phyloP scores from a whole-genome alignment of 2,797 vertebrate species.

The Gobio occitaniae region DNA sequence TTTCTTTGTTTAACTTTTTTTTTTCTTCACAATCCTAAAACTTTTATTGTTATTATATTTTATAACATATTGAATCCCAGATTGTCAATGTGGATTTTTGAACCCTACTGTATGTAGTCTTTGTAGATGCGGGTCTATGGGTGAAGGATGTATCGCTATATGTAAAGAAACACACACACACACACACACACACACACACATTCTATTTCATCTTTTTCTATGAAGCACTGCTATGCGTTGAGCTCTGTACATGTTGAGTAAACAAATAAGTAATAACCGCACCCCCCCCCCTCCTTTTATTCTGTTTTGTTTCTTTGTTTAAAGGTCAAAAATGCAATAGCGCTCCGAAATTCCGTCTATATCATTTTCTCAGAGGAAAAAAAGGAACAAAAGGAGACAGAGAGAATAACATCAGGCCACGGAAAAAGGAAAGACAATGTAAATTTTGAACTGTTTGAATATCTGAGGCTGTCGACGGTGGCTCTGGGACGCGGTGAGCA shows the following conservation, averaged over 20 bases:
- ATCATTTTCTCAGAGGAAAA: conserved; percentile 13
- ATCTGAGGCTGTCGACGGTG: not conserved
- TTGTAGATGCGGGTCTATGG: conserved; percentile 2
- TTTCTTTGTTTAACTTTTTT: not conserved
- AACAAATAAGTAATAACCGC: conserved; percentile 42
- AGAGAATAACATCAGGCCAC: conserved; percentile 10
- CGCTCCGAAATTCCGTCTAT: not conserved
- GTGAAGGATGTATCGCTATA: conserved; percentile 14
- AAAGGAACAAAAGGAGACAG: not conserved
- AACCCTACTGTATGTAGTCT: not conserved
- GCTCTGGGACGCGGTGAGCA: conserved; percentile 13
- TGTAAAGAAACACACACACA: conserved; percentile 31
- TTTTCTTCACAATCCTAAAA: not conserved
- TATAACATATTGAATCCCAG: not conserved
- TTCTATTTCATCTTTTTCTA: conserved; percentile 32
- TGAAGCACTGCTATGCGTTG: not conserved
- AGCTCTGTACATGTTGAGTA: conserved; percentile 31
- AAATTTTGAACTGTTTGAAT: conserved; percentile 27
- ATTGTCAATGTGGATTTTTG: not conserved
- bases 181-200: conserved; percentile 10
- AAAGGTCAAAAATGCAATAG: conserved; percentile 35
- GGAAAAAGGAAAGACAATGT: conserved; percentile 18
- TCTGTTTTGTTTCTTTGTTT: conserved; percentile 28
- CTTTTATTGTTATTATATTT: no score
- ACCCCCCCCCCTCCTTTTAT: not conserved